Conservation (phyloP, 2,888 invertebrate species). For the Oligia fasciuncula region DNA sequence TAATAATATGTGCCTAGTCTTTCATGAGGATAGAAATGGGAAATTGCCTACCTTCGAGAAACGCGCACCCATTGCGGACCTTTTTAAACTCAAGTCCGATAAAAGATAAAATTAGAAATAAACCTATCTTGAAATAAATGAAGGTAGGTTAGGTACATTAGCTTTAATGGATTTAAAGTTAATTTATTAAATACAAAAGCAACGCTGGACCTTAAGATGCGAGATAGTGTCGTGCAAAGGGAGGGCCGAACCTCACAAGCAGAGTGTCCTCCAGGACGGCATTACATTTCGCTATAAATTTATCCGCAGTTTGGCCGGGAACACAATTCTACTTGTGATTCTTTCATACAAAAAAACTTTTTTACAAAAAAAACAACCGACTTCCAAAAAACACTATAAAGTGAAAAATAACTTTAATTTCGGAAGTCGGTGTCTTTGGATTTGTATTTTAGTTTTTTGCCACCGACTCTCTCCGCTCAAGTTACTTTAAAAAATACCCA, state of each 20-base stretch:
- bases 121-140: constrained; percentile 49
- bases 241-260: constrained; percentile 69
- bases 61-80: constrained; percentile 16
- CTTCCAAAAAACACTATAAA: too few relatives aligned
- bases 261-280: constrained; percentile 76
- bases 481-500: too few relatives aligned
- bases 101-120: constrained; percentile 53
- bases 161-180: constrained; percentile 67
- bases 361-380: too few relatives aligned
- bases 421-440: too few relatives aligned
- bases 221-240: constrained; percentile 71
- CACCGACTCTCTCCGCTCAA: too few relatives aligned
- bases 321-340: constrained; percentile 79
- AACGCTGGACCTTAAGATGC: constrained; percentile 69
- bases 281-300: constrained; percentile 84
- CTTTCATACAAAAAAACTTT: constrained; percentile 83
- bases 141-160: constrained; percentile 52
- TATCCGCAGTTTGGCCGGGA: constrained; percentile 75
- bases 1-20: constrained; percentile 8
- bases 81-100: constrained; percentile 38
- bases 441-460: too few relatives aligned
- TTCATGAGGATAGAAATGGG: constrained; percentile 14
- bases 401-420: too few relatives aligned
- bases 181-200: constrained; percentile 75
- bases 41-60: constrained; percentile 24